A percentile compares a stretch with the other conserved stretches of the same genome.
These are phyloP conservation scores for Cavia aperea DNA, from an alignment of 2,113 vertebrate species.

Conservation along the genomic window DNA sequence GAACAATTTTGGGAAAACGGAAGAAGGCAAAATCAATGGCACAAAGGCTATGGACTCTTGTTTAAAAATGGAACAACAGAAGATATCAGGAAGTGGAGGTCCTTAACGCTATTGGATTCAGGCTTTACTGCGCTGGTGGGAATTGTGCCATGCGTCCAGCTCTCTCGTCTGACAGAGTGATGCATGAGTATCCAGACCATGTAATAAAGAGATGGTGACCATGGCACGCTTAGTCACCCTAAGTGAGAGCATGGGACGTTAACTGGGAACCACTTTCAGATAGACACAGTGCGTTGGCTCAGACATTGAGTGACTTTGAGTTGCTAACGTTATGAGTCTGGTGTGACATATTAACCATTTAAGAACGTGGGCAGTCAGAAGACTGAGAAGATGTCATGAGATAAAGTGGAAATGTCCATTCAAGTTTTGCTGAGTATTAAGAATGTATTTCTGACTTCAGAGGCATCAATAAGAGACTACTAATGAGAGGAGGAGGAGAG, in stretches of 20 bases:
- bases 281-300: background rate
- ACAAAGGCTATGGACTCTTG: conserved; percentile 54
- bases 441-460: background rate
- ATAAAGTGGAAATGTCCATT: background rate
- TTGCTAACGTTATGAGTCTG: background rate
- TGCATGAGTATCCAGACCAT: background rate
- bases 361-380: background rate
- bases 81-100: conserved; percentile 42
- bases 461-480: background rate
- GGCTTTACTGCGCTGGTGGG: conserved; percentile 55
- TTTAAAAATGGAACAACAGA: conserved; percentile 59
- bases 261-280: background rate
- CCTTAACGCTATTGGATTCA: conserved; percentile 53
- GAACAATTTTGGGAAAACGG: conserved; percentile 60
- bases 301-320: background rate
- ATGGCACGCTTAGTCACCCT: background rate
- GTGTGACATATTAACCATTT: background rate
- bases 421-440: background rate
- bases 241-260: background rate
- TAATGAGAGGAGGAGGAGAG: background rate
- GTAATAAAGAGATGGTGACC: conserved; percentile 38
- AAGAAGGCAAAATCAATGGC: conserved; percentile 47
- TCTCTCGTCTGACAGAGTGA: conserved; percentile 46
- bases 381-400: background rate
- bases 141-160: background rate